Evolutionary conservation across 2,888 invertebrate species (phyloP), one percentile per base, ranked within the genome.

Genomic region (Zelleria hepariella): DNA sequence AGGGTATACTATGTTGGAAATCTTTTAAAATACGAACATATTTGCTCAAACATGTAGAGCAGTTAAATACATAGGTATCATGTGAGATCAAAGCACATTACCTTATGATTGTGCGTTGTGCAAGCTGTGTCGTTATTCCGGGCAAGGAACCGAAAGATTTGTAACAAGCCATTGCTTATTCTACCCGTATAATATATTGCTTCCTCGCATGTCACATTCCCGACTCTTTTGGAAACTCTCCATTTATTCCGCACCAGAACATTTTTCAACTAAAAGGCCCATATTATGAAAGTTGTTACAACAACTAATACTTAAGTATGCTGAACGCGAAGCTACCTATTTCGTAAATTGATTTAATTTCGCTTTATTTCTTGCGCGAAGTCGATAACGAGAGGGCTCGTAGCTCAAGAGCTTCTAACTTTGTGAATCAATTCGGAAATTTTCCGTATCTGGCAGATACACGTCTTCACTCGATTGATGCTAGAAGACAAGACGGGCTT

Each of bases 141-240:
- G 4, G 27, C 6, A 56, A 42, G 32, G 20, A 42, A 15, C 2
- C 27, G 20, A 56, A 27, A 32, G 5, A 26, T 56, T 56, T 7
- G 18, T 56, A 56, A 27, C n/a, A 32, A n/a, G 3, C 62, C 63
- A 64, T 66, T 66, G 62, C 61, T 66, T 60, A 64, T 68, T 65
- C 63, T 61, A 60, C 21, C 62, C 57, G 59, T 58, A 64, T 62
- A 64, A 64, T 63, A 67, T 64, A 63, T 65, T 57, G 60, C 60
- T 61, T 61, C 23, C n/a, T 53, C 53, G 23, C 53, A 53, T 42
- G 15, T 25, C 25, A 53, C 53, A 25, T 52, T 24, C 52, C 8
- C 25, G 15, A 53, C 24, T 15, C 53, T 53, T 49, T 7, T 23
- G 24, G 53, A 24, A 25, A 25, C n/a, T 53, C 25, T 25, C 25